phyloP scores from a whole-genome alignment of 2,888 invertebrate species.

The Aspidapion aeneum region DNA sequence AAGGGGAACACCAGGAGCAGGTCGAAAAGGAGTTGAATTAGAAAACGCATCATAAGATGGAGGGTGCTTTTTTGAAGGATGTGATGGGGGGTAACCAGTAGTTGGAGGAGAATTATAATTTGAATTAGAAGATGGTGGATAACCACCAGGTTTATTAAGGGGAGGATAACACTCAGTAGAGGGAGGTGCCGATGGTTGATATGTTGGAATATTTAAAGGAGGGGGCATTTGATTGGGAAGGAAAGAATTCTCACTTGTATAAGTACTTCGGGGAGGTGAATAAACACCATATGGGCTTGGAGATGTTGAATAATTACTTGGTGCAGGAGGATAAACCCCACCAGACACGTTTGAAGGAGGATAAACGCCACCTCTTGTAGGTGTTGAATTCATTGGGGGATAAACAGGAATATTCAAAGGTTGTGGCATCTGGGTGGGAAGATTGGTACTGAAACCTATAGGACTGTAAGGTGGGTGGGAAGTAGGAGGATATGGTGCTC shows the following conservation, averaged over 20 bases:
- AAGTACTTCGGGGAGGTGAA: constrained; percentile 15
- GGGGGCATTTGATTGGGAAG: no score
- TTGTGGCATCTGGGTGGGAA: constrained; percentile 52
- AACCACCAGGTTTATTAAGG: background rate
- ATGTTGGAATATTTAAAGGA: background rate
- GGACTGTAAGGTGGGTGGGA: constrained; percentile 33
- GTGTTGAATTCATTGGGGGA: constrained; percentile 36
- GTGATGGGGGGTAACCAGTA: constrained; percentile 15
- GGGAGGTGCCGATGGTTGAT: background rate
- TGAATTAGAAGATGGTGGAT: background rate
- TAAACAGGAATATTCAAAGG: constrained; percentile 43
- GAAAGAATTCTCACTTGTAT: no score
- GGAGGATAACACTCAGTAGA: background rate
- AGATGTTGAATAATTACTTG: constrained; percentile 23
- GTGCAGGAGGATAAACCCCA: constrained; percentile 28
- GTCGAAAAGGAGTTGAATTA: constrained; percentile 33
- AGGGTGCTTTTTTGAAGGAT: constrained; percentile 28
- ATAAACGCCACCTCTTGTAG: constrained; percentile 24
- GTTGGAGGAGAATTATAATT: constrained; percentile 4
- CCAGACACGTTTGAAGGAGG: constrained; percentile 23
- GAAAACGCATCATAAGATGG: constrained; percentile 27
- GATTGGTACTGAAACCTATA: constrained; percentile 50
- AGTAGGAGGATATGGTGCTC: constrained; percentile 36
- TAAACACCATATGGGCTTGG: constrained; percentile 12
- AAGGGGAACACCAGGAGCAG: constrained; percentile 43